Base-by-base conservation (phyloP, 2,888 invertebrate genomes). In the Apotomis betuletana region DNA sequence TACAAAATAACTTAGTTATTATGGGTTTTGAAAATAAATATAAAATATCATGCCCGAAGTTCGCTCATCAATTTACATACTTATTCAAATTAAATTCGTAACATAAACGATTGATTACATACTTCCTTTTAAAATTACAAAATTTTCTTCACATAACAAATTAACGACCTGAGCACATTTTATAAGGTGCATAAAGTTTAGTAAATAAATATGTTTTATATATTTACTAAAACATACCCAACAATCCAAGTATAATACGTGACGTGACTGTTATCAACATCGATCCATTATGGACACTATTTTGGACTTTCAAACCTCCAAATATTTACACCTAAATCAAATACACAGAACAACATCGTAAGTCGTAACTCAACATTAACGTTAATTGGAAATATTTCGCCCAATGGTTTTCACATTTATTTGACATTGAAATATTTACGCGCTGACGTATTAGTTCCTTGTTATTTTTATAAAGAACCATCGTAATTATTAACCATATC, bases 391-490 rank as follows among this genome's bases (percentile, higher is more conserved):
- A 41, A 57, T 27, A 71, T 67, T 70, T 54, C 54, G 10, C 27
- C 5, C 52, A 61, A 67, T 60, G 10, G 65, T 38, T 64, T 64
- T 46, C 60, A 61, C 49, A 49, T 55, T 36, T 61, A 61, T 67
- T 71, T 67, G 67, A 36, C 71, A 71, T 71, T 71, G 71, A 67
- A 57, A 62, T 57, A 8, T 15, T 69, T 69, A 49, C 69, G 57
- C 13, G 36, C 52, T 49, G 54, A 46, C 65, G 52, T 54, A 54
- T 59, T 41, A 41, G 36, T 51, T 59, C 52, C 41, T 60, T 5
- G 44, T 61, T 9, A 36, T 12, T 27, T 44, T n/a, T 46, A 60
- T 38, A n/a, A 68, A 68, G 60, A 61, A 69, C 27, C 55, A 57
- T 41, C 46, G n/a, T 55, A 15, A 46, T 36, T 51, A 58, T 58